Evolutionary conservation across 2,888 invertebrate species (phyloP), one percentile per base, ranked within the genome.

Genomic region (Drosophila trichaetosa): DNA sequence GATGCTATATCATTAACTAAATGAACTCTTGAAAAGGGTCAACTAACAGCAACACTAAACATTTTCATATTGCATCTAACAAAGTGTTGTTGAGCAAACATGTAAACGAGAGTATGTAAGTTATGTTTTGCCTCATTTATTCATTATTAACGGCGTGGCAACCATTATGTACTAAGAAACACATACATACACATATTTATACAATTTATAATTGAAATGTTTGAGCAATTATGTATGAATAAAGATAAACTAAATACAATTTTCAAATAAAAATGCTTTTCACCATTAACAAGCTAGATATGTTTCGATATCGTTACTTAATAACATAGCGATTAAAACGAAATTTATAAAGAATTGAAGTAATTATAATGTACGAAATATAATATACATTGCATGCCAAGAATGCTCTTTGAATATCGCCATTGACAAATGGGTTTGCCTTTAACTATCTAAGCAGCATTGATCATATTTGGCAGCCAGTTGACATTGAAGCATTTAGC

Each of bases 151-250:
- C 73, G 76, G 76, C 79, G 69, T 79, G 76, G 69, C 69, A 76
- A 76, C 76, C 81, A 73, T 71, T 81, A 66, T 70, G 62, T 78
- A 68, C 70, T 73, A 76, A 70, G 64, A 72, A 76, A 81, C 69
- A 70, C 62, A 79, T 71, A 78, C 74, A 72, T 74, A 54, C 54
- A 80, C 49, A 69, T 77, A 79, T 77, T 69, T 73, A 68, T 81
- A 81, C 79, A 81, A 80, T 80, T 81, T 76, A 68, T 69, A 81
- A 79, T 76, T 66, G 69, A 80, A 76, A 79, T 76, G 61, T 64
- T 67, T 76, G 70, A 79, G 70, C 68, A 70, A 70, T 71, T 57
- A 74, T 69, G 68, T 70, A 68, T 79, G 70, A 79, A 73, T 69
- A 69, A 69, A 72, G 54, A 72, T 48, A 71, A 79, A 74, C 68